Conservation (phyloP, 92 coral and sea anemone species). For the Phenganax subtilis region DNA sequence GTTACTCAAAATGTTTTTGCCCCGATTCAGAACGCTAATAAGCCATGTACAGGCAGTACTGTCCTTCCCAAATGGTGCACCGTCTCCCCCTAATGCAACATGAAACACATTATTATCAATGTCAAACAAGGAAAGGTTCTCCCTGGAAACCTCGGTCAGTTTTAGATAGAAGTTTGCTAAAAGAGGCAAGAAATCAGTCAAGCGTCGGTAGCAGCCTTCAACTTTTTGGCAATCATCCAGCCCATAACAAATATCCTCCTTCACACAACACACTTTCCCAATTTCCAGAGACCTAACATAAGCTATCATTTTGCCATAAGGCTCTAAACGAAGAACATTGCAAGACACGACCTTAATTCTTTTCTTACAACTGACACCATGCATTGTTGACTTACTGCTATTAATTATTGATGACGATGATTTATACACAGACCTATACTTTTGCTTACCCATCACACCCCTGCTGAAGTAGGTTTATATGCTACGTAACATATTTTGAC, state of each 20-base stretch:
- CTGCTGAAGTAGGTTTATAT: constrained; percentile 58
- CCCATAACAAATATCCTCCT: constrained; percentile 64
- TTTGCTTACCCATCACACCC: constrained; percentile 62
- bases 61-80: constrained; percentile 69
- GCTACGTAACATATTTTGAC: constrained; percentile 53
- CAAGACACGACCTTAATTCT: constrained; percentile 65
- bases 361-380: constrained; percentile 41
- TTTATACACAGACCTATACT: constrained; percentile 56
- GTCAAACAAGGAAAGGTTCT: constrained; percentile 58
- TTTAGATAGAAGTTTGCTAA: constrained; percentile 59
- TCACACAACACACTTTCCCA: constrained; percentile 55
- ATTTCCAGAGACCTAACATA: constrained; percentile 61
- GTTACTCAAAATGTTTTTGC: constrained; percentile 64
- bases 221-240: constrained; percentile 51
- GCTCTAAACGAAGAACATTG: constrained; percentile 59
- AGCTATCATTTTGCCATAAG: constrained; percentile 65
- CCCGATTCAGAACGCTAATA: constrained; percentile 67
- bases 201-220: constrained; percentile 52
- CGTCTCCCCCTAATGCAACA: constrained; percentile 57
- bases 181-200: constrained; percentile 43
- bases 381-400: background rate
- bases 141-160: constrained; percentile 30
- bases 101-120: constrained; percentile 54
- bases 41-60: constrained; percentile 60
- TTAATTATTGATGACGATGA: constrained; percentile 44